Percentiles rank a stretch among this genome's conserved stretches.
Conservation (phyloP, 2,113 vertebrate species). For the Campylomormyrus tamandua region DNA sequence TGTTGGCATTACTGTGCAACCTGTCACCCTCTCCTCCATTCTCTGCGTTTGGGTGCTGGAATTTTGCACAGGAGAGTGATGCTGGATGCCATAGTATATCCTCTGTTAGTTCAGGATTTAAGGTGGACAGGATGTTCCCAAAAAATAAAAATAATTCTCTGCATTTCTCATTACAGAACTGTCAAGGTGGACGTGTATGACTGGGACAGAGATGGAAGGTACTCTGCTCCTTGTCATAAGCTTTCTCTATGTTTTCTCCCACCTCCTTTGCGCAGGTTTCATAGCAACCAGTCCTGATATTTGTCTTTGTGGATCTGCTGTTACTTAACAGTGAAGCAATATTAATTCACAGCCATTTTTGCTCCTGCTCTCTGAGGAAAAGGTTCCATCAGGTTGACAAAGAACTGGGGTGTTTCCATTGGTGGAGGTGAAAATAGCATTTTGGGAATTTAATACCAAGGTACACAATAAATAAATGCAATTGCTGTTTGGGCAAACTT, state of each 20-base stretch:
- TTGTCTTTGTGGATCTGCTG: background rate
- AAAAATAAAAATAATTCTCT: slow-evolving; percentile 15
- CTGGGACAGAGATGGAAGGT: slow-evolving; percentile 98
- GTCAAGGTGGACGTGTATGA: slow-evolving; percentile 95
- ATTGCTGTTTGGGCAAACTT: background rate
- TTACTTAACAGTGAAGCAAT: background rate
- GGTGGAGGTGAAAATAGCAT: background rate
- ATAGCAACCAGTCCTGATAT: background rate
- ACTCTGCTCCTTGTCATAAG: slow-evolving; percentile 28
- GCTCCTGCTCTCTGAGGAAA: background rate
- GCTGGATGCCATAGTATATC: background rate
- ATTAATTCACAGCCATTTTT: background rate
- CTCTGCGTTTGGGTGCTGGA: background rate
- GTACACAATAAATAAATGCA: background rate
- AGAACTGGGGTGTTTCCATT: background rate
- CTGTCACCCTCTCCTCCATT: background rate
- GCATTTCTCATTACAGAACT: slow-evolving; percentile 60
- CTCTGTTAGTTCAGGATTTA: background rate
- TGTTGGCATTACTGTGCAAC: background rate
- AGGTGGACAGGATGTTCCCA: background rate
- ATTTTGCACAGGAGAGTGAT: background rate
- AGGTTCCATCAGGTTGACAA: background rate
- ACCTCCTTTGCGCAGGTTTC: background rate
- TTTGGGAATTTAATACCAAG: background rate
- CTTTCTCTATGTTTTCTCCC: background rate